Conservation (phyloP, 2,113 vertebrate species). For the Podilymbus podiceps region DNA sequence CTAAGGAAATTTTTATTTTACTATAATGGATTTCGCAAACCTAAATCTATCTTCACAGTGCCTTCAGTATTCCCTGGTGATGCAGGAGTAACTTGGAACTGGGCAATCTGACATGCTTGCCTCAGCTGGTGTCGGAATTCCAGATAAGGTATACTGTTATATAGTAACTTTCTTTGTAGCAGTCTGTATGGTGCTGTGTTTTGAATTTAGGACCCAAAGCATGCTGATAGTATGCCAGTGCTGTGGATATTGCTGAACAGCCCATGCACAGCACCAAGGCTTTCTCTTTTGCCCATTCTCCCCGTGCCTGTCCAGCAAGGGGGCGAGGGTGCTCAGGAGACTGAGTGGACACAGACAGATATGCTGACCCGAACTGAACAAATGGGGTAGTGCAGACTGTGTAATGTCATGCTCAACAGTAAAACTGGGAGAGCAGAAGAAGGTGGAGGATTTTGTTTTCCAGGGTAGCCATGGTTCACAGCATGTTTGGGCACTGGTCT, state of each 20-base stretch:
- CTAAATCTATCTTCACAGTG: not conserved
- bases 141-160: too few relatives aligned
- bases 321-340: not conserved
- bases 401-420: not conserved
- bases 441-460: not conserved
- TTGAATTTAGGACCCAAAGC: not conserved
- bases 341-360: not conserved
- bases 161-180: not conserved
- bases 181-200: not conserved
- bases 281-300: not conserved
- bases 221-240: not conserved
- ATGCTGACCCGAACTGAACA: not conserved
- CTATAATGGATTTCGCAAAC: not conserved
- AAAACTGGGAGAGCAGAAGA: not conserved
- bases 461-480: not conserved
- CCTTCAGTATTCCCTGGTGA: not conserved
- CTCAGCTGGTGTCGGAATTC: not conserved
- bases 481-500: not conserved
- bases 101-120: not conserved
- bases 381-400: not conserved
- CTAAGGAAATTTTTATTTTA: not conserved
- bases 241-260: not conserved
- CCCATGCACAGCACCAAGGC: not conserved
- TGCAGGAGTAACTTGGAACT: not conserved
- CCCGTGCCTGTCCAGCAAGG: not conserved